Percentiles rank a stretch among this genome's conserved stretches.
Evolutionary conservation across 2,888 invertebrate species (phyloP).

Genomic region (Sympetrum striolatum): DNA sequence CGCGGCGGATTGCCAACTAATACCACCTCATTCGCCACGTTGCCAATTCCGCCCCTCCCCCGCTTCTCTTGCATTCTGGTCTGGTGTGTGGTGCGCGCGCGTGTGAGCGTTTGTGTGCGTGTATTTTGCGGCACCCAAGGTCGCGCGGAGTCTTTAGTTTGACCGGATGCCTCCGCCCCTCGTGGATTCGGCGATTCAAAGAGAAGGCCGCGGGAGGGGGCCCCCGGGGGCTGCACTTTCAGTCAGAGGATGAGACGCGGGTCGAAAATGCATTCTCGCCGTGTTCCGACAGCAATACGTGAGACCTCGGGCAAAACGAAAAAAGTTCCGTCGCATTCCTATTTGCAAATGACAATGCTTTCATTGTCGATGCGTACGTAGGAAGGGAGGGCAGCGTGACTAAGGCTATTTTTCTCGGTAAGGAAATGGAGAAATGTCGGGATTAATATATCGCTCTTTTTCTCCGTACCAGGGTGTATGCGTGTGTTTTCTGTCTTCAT

Average conservation of each 20-base stretch:
- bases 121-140: constrained; percentile 31
- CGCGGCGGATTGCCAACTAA: background rate
- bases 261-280: background rate
- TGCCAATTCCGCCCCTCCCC: background rate
- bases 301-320: background rate
- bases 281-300: background rate
- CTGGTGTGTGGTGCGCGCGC: background rate
- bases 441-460: background rate
- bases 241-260: background rate
- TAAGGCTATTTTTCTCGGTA: background rate
- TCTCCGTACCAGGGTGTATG: background rate
- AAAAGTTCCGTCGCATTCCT: background rate
- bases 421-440: background rate
- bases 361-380: background rate
- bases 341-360: background rate
- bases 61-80: background rate
- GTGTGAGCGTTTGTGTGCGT: background rate
- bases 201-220: background rate
- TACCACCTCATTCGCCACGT: constrained; percentile 5
- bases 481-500: background rate
- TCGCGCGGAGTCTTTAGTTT: constrained; percentile 5
- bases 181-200: constrained; percentile 11
- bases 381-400: background rate
- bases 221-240: background rate
- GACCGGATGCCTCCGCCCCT: constrained; percentile 35